phyloP scores from a whole-genome alignment of 2,113 vertebrate genomes.

The Physeter macrocephalus region DNA sequence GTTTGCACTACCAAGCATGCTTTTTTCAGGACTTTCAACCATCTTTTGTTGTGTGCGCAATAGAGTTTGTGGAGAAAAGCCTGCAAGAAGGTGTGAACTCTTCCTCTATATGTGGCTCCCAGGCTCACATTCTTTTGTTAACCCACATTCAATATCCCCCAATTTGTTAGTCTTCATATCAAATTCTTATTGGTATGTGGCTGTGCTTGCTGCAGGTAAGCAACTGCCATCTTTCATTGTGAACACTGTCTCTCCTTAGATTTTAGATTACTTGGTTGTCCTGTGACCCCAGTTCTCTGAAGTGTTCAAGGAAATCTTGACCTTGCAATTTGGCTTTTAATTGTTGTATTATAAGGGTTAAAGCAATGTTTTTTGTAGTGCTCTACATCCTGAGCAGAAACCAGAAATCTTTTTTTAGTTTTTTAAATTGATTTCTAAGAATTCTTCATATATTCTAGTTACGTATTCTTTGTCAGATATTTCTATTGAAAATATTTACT shows the following conservation, averaged over 20 bases:
- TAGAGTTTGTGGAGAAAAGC: background rate
- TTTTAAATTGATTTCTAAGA: background rate
- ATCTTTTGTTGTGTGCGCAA: background rate
- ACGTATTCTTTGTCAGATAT: background rate
- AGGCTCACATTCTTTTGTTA: background rate
- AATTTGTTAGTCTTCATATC: background rate
- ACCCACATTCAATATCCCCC: background rate
- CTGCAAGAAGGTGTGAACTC: background rate
- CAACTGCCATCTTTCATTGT: background rate
- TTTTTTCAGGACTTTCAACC: background rate
- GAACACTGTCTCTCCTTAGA: background rate
- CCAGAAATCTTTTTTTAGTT: background rate
- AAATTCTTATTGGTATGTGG: background rate
- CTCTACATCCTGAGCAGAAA: background rate
- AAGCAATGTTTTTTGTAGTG: background rate
- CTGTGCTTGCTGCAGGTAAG: background rate
- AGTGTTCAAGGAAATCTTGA: background rate
- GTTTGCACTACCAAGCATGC: background rate
- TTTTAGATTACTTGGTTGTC: background rate
- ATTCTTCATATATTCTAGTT: background rate
- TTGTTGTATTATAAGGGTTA: background rate
- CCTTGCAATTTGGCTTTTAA: background rate
- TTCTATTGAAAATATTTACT: background rate
- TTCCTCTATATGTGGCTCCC: background rate
- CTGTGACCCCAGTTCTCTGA: background rate